Evolutionary conservation across 2,797 vertebrate genomes (phyloP).

Genomic region (Setipinna tenuifilis): DNA sequence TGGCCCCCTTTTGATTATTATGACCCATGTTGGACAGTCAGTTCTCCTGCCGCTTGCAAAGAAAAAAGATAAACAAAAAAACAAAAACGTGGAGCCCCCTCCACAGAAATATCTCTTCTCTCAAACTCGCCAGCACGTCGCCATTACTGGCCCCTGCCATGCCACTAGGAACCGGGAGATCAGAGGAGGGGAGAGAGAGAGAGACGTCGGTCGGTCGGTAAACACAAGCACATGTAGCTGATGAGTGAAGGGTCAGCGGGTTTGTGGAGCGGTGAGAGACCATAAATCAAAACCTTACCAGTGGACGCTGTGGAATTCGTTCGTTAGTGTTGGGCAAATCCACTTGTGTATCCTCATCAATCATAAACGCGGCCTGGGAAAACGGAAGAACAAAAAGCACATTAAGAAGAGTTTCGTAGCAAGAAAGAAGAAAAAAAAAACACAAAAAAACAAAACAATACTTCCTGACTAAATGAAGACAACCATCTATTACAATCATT

Average conservation of each 20-base stretch:
- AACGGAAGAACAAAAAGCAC: slow-evolving; percentile 58
- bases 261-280: slow-evolving; percentile 55
- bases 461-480: background rate
- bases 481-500: background rate
- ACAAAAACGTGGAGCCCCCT: slow-evolving; percentile 46
- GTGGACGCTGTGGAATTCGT: slow-evolving; percentile 69
- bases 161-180: slow-evolving; percentile 32
- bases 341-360: slow-evolving; percentile 77
- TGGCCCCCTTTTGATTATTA: slow-evolving; percentile 53
- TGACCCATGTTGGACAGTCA: slow-evolving; percentile 54
- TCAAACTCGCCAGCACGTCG: background rate
- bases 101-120: slow-evolving; percentile 49
- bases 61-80: slow-evolving; percentile 53
- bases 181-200: slow-evolving; percentile 19
- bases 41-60: slow-evolving; percentile 52
- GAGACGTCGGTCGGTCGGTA: slow-evolving; percentile 41
- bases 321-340: slow-evolving; percentile 70
- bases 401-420: slow-evolving; percentile 56
- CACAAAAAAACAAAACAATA: background rate
- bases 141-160: slow-evolving; percentile 44
- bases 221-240: slow-evolving; percentile 43
- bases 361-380: slow-evolving; percentile 68
- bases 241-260: slow-evolving; percentile 50
- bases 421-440: background rate
- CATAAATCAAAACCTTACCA: slow-evolving; percentile 74